Percentiles rank a stretch among this genome's conserved stretches.
These are phyloP conservation scores for Drosophila robusta DNA, from an alignment of 2,888 invertebrate genomes.

Conservation along the genomic window DNA sequence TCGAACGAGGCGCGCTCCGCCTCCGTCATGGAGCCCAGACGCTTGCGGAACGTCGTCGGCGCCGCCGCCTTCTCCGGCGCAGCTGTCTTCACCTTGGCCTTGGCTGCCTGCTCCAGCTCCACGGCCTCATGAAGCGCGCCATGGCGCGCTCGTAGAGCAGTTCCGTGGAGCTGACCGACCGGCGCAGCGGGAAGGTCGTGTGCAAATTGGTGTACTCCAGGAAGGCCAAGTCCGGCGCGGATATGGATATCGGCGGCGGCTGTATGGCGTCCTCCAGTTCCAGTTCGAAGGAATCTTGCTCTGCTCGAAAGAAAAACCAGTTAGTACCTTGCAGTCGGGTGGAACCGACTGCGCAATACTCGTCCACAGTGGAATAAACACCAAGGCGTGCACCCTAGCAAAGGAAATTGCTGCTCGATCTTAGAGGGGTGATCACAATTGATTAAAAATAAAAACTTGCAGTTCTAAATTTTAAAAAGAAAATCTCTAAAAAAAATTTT, in stretches of 20 bases:
- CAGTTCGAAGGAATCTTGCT: slow-evolving; percentile 87
- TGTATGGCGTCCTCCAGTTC: slow-evolving; percentile 89
- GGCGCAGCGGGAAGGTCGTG: slow-evolving; percentile 87
- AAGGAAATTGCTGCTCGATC: too few species aligned
- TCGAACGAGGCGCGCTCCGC: slow-evolving; percentile 85
- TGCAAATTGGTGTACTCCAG: slow-evolving; percentile 86
- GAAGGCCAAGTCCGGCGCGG: slow-evolving; percentile 91
- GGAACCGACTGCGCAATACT: too few species aligned
- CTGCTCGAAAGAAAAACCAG: slow-evolving; percentile 54
- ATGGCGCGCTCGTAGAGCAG: slow-evolving; percentile 92
- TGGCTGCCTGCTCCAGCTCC: slow-evolving; percentile 90
- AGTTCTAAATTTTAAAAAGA: too few species aligned
- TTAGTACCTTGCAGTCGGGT: background rate
- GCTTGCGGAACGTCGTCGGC: slow-evolving; percentile 83
- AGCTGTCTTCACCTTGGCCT: slow-evolving; percentile 65
- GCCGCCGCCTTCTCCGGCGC: slow-evolving; percentile 34
- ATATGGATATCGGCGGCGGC: slow-evolving; percentile 92
- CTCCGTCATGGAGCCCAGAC: slow-evolving; percentile 86
- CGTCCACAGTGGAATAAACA: too few species aligned
- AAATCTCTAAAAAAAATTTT: too few species aligned
- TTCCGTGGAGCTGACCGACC: slow-evolving; percentile 93
- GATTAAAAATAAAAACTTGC: too few species aligned
- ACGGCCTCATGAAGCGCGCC: slow-evolving; percentile 92
- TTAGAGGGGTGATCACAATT: too few species aligned
- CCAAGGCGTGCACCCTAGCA: too few species aligned